Conservation (phyloP, 2,113 vertebrate genomes). For the Rhizomys pruinosus region DNA sequence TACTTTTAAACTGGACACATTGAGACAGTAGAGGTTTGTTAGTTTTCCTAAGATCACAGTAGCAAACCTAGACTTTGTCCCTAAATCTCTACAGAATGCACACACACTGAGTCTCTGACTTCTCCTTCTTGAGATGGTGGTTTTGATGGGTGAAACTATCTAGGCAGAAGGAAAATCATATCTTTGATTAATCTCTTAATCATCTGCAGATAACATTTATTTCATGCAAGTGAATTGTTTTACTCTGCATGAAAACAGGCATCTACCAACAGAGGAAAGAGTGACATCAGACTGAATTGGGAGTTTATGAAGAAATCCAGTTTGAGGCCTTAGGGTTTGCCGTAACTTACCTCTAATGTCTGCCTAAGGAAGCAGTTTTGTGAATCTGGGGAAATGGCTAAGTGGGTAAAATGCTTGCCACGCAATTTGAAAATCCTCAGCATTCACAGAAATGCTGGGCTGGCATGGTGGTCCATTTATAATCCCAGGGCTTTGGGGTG, state of each 20-base stretch:
- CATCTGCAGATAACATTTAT: background rate
- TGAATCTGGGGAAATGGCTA: no score
- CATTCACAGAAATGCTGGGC: background rate
- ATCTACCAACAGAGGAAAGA: background rate
- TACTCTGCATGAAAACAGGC: background rate
- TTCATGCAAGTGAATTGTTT: background rate
- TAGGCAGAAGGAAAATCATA: background rate
- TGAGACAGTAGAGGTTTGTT: background rate
- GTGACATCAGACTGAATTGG: background rate
- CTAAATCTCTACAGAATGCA: background rate
- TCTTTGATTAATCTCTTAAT: background rate
- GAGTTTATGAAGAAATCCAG: slow-evolving; percentile 36
- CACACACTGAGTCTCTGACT: background rate
- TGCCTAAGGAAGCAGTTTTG: slow-evolving; percentile 4
- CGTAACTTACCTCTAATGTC: background rate
- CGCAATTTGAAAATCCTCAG: background rate
- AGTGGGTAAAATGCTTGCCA: background rate
- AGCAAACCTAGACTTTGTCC: background rate
- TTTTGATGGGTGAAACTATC: background rate
- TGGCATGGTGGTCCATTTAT: background rate
- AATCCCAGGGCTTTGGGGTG: background rate
- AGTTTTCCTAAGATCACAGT: background rate
- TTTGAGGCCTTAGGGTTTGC: background rate
- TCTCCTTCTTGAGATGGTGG: background rate
- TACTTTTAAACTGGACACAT: slow-evolving; percentile 18